Evolutionary conservation across 2,797 vertebrate species (phyloP).

Genomic region (Xenentodon cancila): DNA sequence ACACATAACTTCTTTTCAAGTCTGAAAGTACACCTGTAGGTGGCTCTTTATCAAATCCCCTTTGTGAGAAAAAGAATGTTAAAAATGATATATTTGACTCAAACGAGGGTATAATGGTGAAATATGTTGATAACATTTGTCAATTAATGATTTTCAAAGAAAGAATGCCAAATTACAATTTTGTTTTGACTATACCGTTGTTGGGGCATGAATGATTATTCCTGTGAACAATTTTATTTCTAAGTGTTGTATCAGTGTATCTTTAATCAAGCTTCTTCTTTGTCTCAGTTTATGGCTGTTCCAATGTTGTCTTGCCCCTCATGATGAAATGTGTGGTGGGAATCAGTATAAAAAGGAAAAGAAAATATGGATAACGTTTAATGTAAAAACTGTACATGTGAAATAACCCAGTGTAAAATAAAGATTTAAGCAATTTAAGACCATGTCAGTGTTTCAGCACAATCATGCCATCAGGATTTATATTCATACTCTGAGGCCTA

Average conservation of each 20-base stretch:
- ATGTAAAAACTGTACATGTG: constrained; percentile 80
- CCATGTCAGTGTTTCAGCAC: constrained; percentile 43
- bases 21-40: not conserved
- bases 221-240: constrained; percentile 56
- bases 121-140: constrained; percentile 25
- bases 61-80: constrained; percentile 40
- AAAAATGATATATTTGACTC: not conserved
- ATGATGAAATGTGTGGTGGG: constrained; percentile 63
- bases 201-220: constrained; percentile 59
- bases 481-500: constrained; percentile 6
- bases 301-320: constrained; percentile 60
- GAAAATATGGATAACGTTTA: constrained; percentile 49
- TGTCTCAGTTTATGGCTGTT: constrained; percentile 65
- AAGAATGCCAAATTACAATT: constrained; percentile 13
- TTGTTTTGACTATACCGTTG: constrained; percentile 44
- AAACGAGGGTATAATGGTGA: constrained; percentile 27
- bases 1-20: too few species aligned
- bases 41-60: constrained; percentile 11
- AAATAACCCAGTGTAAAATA: constrained; percentile 80
- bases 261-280: constrained; percentile 64
- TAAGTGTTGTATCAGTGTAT: constrained; percentile 70
- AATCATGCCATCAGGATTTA: constrained; percentile 33
- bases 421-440: constrained; percentile 67
- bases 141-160: constrained; percentile 27
- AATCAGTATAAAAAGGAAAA: constrained; percentile 47